These are phyloP conservation scores for Rhyacophila brunnea DNA, from an alignment of 1,140 invertebrate genomes.

Conservation along the genomic window DNA sequence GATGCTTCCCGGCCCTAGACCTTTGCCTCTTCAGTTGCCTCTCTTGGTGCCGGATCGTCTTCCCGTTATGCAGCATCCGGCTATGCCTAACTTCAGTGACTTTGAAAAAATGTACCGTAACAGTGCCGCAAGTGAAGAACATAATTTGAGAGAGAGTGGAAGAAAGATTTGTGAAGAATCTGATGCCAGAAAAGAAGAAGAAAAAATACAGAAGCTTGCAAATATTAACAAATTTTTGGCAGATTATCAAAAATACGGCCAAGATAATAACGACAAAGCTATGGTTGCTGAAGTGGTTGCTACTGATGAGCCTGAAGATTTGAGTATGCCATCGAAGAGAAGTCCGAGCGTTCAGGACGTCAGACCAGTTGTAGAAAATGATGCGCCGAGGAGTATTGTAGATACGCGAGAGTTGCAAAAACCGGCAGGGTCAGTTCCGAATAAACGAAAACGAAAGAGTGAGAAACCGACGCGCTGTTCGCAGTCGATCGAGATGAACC, in stretches of 20 bases:
- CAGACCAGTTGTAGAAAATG: slow-evolving; percentile 52
- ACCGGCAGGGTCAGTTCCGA: slow-evolving; percentile 50
- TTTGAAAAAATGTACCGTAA: slow-evolving; percentile 55
- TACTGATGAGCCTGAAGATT: slow-evolving; percentile 63
- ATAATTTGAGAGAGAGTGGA: slow-evolving; percentile 40
- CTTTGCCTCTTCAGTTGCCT: slow-evolving; percentile 52
- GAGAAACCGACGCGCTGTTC: slow-evolving; percentile 85
- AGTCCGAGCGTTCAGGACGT: slow-evolving; percentile 54
- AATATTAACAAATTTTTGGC: slow-evolving; percentile 41
- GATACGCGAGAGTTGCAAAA: slow-evolving; percentile 50
- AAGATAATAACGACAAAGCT: slow-evolving; percentile 40
- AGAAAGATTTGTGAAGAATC: slow-evolving; percentile 47
- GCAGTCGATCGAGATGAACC: slow-evolving; percentile 59
- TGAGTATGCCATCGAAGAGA: slow-evolving; percentile 64
- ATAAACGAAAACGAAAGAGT: slow-evolving; percentile 79
- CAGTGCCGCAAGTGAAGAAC: slow-evolving; percentile 40
- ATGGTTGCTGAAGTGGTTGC: slow-evolving; percentile 33
- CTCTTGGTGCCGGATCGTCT: slow-evolving; percentile 38
- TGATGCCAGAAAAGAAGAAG: slow-evolving; percentile 30
- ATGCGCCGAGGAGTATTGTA: slow-evolving; percentile 56
- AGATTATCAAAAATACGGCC: slow-evolving; percentile 38
- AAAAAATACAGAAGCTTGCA: slow-evolving; percentile 39
- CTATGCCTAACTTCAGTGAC: slow-evolving; percentile 54
- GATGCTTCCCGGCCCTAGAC: slow-evolving; percentile 61
- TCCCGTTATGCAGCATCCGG: slow-evolving; percentile 51